Conservation (phyloP, 2,797 vertebrate species). For the Trichosurus vulpecula region DNA sequence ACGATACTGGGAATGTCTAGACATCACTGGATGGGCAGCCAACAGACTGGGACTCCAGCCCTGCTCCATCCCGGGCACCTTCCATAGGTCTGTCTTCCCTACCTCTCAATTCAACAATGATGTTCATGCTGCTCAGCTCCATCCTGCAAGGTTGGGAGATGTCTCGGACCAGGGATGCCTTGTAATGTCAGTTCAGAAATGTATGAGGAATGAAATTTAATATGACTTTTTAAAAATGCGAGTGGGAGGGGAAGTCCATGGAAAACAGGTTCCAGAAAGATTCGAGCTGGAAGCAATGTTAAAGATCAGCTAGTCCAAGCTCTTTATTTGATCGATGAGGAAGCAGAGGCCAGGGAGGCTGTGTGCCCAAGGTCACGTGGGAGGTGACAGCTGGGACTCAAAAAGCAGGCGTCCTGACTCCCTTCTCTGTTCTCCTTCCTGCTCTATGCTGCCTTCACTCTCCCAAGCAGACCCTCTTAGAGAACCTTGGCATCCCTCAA, state of each 20-base stretch:
- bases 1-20: background rate
- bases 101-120: background rate
- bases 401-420: too few species aligned
- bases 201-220: background rate
- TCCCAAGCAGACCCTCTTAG: background rate
- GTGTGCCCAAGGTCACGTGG: too few species aligned
- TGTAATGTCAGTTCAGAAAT: background rate
- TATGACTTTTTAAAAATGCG: background rate
- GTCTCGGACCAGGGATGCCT: background rate
- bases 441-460: too few species aligned
- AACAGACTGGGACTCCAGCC: background rate
- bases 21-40: background rate
- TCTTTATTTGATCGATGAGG: background rate
- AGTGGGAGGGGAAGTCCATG: background rate
- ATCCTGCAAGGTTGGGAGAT: background rate
- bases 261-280: background rate
- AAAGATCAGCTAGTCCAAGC: background rate
- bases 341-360: background rate
- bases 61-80: background rate
- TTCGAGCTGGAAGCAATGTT: background rate
- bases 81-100: background rate
- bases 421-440: background rate
- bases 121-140: background rate
- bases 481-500: background rate
- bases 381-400: too few species aligned